Evolutionary conservation across 2,888 invertebrate species (phyloP), one percentile per base, ranked within the genome.

Genomic region (Pinctada fucata): DNA sequence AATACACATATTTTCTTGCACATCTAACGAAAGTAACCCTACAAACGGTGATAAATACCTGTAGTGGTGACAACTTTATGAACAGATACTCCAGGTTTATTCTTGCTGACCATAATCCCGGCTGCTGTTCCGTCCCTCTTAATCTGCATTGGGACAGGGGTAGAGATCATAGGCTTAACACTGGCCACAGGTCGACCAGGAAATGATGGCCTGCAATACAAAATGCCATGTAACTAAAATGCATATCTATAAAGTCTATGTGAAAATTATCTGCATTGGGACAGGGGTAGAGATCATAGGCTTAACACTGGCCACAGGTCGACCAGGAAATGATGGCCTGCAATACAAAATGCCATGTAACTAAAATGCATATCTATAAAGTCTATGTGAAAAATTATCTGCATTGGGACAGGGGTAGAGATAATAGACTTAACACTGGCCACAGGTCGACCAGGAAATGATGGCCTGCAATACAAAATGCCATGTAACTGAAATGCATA

Each of bases 51-150:
- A 31, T 31, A 58, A 68, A 75, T 83, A 96, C 96, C 96, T 77
- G 96, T 94, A 3, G 97, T 97, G 82, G 98, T 94, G 5, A 97
- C 97, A 95, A 98, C 97, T 93, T 97, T 97, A 93, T 97, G 97
- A 47, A 97, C 97, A 45, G 97, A 97, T 95, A 98, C 97, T 82
- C 98, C 98, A 93, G 98, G 97, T 66, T 90, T 88, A 45, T 80
- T 78, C 63, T 84, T 85, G 47, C 82, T 81, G 31, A 79, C 76
- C 31, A 86, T 84, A 72, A 82, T 80, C 74, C 81, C 85, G 74
- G 84, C 85, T 58, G 78, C 85, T 70, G 84, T 85, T 52, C 79
- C 85, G 13, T 83, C 84, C 67, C 84, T 84, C 82, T 85, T 86
- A 49, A 86, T 84, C 70, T 85, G 84, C 85, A 87, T 89, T 3